Evolutionary conservation across 2,888 invertebrate genomes (phyloP), one percentile per base, ranked within the genome.

Genomic region (Ophonus ardosiacus): DNA sequence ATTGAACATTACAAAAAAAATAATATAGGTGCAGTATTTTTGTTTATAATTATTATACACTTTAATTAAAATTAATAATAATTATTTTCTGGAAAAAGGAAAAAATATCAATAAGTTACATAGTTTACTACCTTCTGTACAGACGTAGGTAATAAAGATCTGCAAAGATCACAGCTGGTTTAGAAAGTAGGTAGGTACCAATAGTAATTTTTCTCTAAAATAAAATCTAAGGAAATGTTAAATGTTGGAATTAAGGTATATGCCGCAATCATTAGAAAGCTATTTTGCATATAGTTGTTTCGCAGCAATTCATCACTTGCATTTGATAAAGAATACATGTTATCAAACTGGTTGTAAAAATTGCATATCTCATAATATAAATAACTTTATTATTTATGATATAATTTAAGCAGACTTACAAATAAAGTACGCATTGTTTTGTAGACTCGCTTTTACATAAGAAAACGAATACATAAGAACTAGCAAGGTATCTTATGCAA

Each of bases 121-220:
- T 24, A 3, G 3, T 24, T 24, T 24, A 24, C 24, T 24, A 24
- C 24, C 24, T 24, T 24, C 24, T 24, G 3, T n/a, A n/a, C n/a
- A n/a, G n/a, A n/a, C n/a, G n/a, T n/a, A n/a, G n/a, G 56, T 57
- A 57, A 61, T 21, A 65, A 65, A 65, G 31, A n/a, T 65, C 4
- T 31, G 65, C 7, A 65, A 65, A 65, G 24, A 65, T 63, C 63
- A 63, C 24, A 24, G 8, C n/a, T n/a, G 38, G 24, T 65, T 65
- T 65, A 65, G 65, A 65, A 65, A 65, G 65, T 65, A n/a, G 31
- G 5, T 31, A 31, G 31, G 5, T 31, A 31, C 5, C 31, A 31
- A 31, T 31, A 31, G 13, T 65, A 65, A 31, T 65, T 51, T 51
- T 13, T 51, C 13, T 51, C 4, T 51, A 51, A 13, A 51, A 51